phyloP scores from a whole-genome alignment of 2,888 invertebrate genomes.

The Eulithis prunata region DNA sequence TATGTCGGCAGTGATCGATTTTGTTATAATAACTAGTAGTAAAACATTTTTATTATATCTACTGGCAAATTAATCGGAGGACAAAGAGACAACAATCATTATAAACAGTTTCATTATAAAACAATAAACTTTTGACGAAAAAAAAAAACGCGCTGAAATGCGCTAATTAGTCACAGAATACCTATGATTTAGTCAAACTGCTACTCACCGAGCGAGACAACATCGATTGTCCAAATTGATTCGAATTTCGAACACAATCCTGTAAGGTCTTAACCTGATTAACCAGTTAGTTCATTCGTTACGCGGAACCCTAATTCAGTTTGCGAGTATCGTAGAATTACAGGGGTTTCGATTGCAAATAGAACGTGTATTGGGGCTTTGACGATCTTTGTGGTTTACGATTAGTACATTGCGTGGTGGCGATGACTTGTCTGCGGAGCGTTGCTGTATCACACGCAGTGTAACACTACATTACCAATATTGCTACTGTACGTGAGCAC shows the following conservation, averaged over 20 bases:
- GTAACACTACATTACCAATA: too few relatives aligned
- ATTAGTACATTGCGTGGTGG: not conserved
- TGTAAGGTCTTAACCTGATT: constrained; percentile 53
- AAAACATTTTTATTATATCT: too few relatives aligned
- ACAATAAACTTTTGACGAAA: too few relatives aligned
- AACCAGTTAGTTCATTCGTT: constrained; percentile 55
- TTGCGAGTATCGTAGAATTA: constrained; percentile 49
- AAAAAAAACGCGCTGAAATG: too few relatives aligned
- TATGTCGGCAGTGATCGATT: too few relatives aligned
- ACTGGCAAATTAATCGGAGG: too few relatives aligned
- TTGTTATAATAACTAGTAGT: too few relatives aligned
- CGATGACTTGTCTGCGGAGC: not conserved
- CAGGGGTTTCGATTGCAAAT: constrained; percentile 37
- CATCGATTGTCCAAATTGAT: constrained; percentile 54
- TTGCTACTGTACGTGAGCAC: too few relatives aligned
- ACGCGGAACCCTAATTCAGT: constrained; percentile 56
- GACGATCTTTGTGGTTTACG: not conserved
- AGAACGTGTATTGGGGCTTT: constrained; percentile 22
- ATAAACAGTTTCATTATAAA: too few relatives aligned
- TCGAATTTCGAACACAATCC: constrained; percentile 46
- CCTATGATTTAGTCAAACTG: constrained; percentile 4
- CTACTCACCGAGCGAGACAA: constrained; percentile 30
- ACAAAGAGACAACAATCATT: too few relatives aligned
- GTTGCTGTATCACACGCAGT: too few relatives aligned
- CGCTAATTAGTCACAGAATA: too few relatives aligned